A percentile compares a stretch with the other conserved stretches of the same genome.
Conservation (phyloP, 2,888 invertebrate genomes). For the Coelogynopora nodosa region DNA sequence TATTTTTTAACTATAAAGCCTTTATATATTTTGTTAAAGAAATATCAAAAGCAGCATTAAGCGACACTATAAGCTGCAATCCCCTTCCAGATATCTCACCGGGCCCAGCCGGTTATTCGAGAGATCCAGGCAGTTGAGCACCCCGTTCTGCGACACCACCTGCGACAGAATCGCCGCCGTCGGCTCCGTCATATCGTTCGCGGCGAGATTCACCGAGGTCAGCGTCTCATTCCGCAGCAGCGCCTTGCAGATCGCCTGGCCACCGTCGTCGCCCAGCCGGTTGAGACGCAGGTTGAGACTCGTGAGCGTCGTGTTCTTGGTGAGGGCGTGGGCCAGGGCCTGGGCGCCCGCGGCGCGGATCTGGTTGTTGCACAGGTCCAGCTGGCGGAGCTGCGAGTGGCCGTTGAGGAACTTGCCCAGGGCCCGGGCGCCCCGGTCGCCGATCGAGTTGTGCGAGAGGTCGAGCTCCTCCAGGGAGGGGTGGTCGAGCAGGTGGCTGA, state of each 20-base stretch:
- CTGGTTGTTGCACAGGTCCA: slow-evolving; percentile 56
- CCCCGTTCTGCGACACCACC: slow-evolving; percentile 57
- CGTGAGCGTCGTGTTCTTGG: slow-evolving; percentile 58
- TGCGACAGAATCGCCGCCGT: slow-evolving; percentile 59
- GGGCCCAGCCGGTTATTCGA: slow-evolving; percentile 60
- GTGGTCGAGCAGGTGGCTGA: slow-evolving; percentile 60
- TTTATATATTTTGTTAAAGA: not conserved
- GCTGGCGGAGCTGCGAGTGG: slow-evolving; percentile 56
- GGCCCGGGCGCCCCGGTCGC: slow-evolving; percentile 61
- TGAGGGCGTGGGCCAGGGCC: slow-evolving; percentile 61
- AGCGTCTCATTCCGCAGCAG: slow-evolving; percentile 58
- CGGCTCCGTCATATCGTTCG: slow-evolving; percentile 61
- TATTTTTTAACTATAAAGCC: not conserved
- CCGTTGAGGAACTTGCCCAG: slow-evolving; percentile 61
- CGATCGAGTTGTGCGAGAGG: slow-evolving; percentile 60
- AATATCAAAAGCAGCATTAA: too few relatives aligned
- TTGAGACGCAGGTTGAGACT: slow-evolving; percentile 57
- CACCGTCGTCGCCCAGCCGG: slow-evolving; percentile 61
- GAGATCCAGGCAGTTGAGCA: slow-evolving; percentile 56
- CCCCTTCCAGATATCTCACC: too few relatives aligned
- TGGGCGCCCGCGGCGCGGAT: slow-evolving; percentile 59
- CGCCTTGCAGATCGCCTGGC: slow-evolving; percentile 58
- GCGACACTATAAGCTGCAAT: not conserved
- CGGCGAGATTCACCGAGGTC: slow-evolving; percentile 56
- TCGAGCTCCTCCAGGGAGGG: slow-evolving; percentile 58